phyloP scores from a whole-genome alignment of 1,140 invertebrate species.

The Musca vetustissima region DNA sequence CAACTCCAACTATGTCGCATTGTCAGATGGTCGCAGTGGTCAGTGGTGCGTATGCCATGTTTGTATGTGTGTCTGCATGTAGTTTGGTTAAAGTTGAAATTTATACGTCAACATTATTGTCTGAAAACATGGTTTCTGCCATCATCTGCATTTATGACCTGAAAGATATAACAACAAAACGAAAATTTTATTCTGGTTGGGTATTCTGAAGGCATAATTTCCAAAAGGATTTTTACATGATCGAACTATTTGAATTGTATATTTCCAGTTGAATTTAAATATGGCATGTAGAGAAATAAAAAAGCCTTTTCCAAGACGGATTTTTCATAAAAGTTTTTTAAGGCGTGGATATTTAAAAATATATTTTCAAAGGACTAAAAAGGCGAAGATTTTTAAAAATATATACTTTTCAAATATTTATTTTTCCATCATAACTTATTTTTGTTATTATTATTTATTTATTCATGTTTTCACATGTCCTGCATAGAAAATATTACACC shows the following conservation, averaged over 20 bases:
- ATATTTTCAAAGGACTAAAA: too few species aligned
- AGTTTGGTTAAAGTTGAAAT: slow-evolving; percentile 22
- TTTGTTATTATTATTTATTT: too few species aligned
- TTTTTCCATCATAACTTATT: background rate
- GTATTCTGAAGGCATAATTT: too few species aligned
- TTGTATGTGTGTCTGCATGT: background rate
- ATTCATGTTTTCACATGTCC: slow-evolving; percentile 3
- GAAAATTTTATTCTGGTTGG: background rate
- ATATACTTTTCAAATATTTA: too few species aligned
- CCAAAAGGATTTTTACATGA: too few species aligned
- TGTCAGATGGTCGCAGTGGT: slow-evolving; percentile 14
- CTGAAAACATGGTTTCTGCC: slow-evolving; percentile 16
- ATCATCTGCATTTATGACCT: slow-evolving; percentile 13
- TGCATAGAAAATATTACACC: background rate
- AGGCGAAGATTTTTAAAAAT: too few species aligned
- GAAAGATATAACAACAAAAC: background rate
- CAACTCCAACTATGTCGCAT: slow-evolving; percentile 2
- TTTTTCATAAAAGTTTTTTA: too few species aligned
- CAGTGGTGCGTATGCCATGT: slow-evolving; percentile 9
- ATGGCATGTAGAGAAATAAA: too few species aligned
- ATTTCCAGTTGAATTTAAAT: too few species aligned
- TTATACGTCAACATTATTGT: slow-evolving; percentile 24
- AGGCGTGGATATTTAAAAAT: too few species aligned
- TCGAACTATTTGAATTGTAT: too few species aligned
- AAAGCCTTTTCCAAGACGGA: too few species aligned